Evolutionary conservation across 2,797 vertebrate species (phyloP), one percentile per base, ranked within the genome.

Genomic region (Kryptolebias ocellatus): DNA sequence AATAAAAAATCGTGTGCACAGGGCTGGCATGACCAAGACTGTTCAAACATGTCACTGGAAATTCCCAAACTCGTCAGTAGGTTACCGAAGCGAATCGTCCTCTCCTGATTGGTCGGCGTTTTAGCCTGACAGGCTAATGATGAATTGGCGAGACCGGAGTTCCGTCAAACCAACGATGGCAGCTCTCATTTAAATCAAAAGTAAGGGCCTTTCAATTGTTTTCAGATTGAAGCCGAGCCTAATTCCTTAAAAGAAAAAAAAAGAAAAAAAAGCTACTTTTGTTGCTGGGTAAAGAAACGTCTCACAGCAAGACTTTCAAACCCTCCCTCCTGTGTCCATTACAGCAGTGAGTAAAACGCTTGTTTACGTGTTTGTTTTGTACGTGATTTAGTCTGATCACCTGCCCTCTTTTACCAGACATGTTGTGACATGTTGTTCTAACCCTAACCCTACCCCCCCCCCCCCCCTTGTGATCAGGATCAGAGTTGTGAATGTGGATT

Each of bases 71-170:
- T 80, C 88, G 72, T 89, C 84, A 76, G 74, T 67, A 55, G 81
- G 69, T 86, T 72, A 76, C n/a, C 79, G 64, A 73, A 84, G 86
- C 67, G 11, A 49, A 71, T 61, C 67, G 54, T 74, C 53, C 84
- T 71, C 68, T 62, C 83, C 72, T 78, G 78, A 88, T 79, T 70
- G 79, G 63, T 63, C 11, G 55, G 45, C 63, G 47, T 60, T 49
- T 84, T 78, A 80, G 80, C 83, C 68, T 83, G 80, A 84, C 83
- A 75, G 84, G 74, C 82, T 85, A 78, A 83, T 79, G 81, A 89
- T 63, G 79, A 87, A 72, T 87, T 88, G 79, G 85, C 71, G 77
- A 62, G 62, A 66, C 74, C 11, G 17, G 51, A 75, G 47, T 81
- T 83, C 88, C 78, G 71, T 88, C 69, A 61, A 81, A 80, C 77